These are phyloP conservation scores for Halisarca cf. caerulea DNA, from an alignment of 37 sponge, comb jelly and placozoan species.

Conservation along the genomic window DNA sequence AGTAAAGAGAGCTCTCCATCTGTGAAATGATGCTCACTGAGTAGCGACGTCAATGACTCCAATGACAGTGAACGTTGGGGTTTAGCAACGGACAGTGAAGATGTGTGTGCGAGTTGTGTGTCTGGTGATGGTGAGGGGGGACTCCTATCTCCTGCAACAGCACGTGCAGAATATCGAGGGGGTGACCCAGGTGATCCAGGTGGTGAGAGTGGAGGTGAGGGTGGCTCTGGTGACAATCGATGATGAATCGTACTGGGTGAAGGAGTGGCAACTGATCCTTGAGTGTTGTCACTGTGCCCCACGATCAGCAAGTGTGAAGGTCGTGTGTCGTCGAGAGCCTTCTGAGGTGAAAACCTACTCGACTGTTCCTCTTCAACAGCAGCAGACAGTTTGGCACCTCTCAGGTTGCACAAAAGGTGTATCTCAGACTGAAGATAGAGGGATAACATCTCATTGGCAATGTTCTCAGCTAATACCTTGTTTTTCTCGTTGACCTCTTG, in stretches of 20 bases:
- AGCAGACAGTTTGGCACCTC: conserved; percentile 8
- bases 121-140: conserved; percentile 11
- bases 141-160: conserved; percentile 14
- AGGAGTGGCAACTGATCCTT: background rate
- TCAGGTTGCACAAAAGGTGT: conserved; percentile 28
- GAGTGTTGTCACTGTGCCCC: background rate
- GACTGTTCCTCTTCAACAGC: background rate
- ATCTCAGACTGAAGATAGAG: conserved; percentile 39
- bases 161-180: conserved; percentile 1
- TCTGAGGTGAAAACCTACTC: background rate
- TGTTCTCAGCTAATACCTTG: conserved; percentile 44
- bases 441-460: conserved; percentile 52
- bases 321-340: background rate
- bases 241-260: background rate
- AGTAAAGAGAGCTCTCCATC: conserved; percentile 49
- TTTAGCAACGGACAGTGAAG: conserved; percentile 30
- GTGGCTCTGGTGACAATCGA: conserved; percentile 24
- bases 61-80: background rate
- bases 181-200: conserved; percentile 30
- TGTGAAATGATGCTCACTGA: conserved; percentile 1
- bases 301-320: background rate
- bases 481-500: conserved; percentile 6
- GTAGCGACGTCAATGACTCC: conserved; percentile 7
- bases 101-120: conserved; percentile 34
- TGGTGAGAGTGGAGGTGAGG: conserved; percentile 49